Base-by-base conservation (phyloP, 2,797 vertebrate species). In the Ficedula albicollis region DNA sequence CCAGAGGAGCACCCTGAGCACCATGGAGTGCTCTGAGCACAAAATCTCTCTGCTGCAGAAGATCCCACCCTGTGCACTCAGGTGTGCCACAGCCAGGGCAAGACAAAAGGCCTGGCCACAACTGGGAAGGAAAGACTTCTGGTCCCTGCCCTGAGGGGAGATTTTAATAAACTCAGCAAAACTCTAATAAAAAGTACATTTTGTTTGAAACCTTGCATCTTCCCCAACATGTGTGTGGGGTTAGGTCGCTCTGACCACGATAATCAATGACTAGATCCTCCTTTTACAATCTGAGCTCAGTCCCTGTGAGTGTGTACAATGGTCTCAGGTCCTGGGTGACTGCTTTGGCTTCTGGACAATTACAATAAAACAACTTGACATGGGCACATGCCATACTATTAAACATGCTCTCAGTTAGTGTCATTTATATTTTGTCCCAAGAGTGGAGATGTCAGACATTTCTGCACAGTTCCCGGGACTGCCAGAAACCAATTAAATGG, bases 391-490 rank as follows among this genome's bases (percentile, higher is more conserved):
- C 17, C 11, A 21, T 46, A n/a, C 25, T n/a, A 58, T 63, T 79
- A 82, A 79, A 58, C 7, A 9, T 18, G 23, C 5, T 72, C 43
- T 87, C 0, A 0, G 14, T 52, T 67, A 64, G 10, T 5, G 8
- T 51, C 46, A 78, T 30, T 54, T 84, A 3, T 59, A 26, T 79
- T 76, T 90, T 93, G 6, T 43, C 52, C 55, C 44, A 63, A 66
- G 29, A 10, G 36, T 59, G 29, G 29, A 76, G 10, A 46, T 44
- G 51, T 11, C 74, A 87, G 30, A 60, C 1, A 49, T 79, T 82
- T 82, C 36, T 21, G 2, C 27, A 66, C 1, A 25, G 39, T 79
- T 56, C 93, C 32, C 39, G 93, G n/a, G 81, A 46, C 59, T 73
- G 32, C 34, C n/a, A 70, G 36, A 69, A 92, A 23, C 23, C 19